phyloP scores from a whole-genome alignment of 2,797 vertebrate species.

The Sylvilagus floridanus region DNA sequence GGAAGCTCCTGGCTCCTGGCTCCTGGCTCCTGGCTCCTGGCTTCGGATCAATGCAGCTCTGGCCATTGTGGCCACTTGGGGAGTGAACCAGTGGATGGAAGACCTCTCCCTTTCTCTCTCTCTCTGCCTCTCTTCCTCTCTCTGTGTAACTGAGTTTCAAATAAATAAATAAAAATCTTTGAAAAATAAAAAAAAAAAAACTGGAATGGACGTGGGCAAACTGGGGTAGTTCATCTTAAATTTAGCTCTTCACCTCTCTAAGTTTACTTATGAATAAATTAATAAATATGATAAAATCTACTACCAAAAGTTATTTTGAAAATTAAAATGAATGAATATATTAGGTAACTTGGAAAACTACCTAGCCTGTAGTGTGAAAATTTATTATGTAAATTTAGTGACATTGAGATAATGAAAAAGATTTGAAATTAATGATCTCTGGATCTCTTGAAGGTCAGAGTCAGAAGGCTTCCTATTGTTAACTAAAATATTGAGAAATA shows the following conservation, averaged over 20 bases:
- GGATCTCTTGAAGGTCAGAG: background rate
- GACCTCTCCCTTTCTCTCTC: too few relatives aligned
- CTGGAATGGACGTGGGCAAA: too few relatives aligned
- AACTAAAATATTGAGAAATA: slow-evolving; percentile 22
- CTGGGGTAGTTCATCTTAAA: background rate
- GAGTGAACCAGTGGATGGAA: too few relatives aligned
- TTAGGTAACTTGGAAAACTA: background rate
- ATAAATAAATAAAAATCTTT: too few relatives aligned
- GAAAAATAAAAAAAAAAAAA: background rate
- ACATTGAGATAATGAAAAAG: background rate
- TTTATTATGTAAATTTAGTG: background rate
- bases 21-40: too few relatives aligned
- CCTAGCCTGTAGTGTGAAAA: background rate
- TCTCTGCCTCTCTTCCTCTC: too few relatives aligned
- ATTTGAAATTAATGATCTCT: slow-evolving; percentile 26
- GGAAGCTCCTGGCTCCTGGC: too few relatives aligned
- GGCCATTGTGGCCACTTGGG: too few relatives aligned
- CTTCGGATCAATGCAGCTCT: too few relatives aligned
- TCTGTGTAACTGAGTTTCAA: too few relatives aligned
- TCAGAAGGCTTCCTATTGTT: background rate
- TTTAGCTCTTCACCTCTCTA: background rate
- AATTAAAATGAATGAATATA: background rate
- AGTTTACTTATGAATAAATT: background rate
- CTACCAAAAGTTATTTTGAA: background rate
- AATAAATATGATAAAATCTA: background rate